Base-by-base conservation (phyloP, 1,140 invertebrate species). In the Solenopsis fugax region DNA sequence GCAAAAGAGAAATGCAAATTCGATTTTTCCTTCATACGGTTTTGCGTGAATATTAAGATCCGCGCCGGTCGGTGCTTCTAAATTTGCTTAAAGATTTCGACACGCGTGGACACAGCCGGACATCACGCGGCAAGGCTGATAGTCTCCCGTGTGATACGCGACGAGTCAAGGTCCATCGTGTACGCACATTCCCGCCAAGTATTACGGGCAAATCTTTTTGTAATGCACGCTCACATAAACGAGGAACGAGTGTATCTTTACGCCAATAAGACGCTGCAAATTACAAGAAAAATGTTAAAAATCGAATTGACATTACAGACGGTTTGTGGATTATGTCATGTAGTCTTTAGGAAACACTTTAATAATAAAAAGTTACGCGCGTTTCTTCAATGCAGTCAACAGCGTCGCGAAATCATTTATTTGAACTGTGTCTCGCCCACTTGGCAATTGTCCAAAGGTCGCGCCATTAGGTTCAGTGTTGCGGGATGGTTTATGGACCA, bases 391-490 rank as follows among this genome's bases (percentile, higher is more conserved):
- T 76, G 71, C 71, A 10, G 13, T 12, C 16, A 10, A 65, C 48
- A 62, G 65, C 34, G 34, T 85, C 77, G 65, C 62, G 50, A 72
- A 86, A 34, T 50, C 87, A 88, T 90, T 92, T 90, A 92, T 92
- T 92, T 92, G 81, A 92, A 91, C 91, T 91, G 67, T 72, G 69
- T 48, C 64, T 85, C 81, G 69, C 62, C 86, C 56, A 77, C 76
- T 91, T 93, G 93, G 93, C 92, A 80, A 75, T 58, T 71, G 52
- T 91, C 87, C 93, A 93, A 94, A 93, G 92, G 90, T 93, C 93
- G 89, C 52, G 41, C 21, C 29, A 60, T 80, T 64, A 13, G 80
- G 56, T 80, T 62, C 86, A 69, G 24, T 54, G 41, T 62, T 71
- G 60, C 54, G n/a, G 29, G 10, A 62, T 21, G 50, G 34, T 85